These are phyloP conservation scores for Polyommatus icarus DNA, from an alignment of 2,888 invertebrate species.

Conservation along the genomic window DNA sequence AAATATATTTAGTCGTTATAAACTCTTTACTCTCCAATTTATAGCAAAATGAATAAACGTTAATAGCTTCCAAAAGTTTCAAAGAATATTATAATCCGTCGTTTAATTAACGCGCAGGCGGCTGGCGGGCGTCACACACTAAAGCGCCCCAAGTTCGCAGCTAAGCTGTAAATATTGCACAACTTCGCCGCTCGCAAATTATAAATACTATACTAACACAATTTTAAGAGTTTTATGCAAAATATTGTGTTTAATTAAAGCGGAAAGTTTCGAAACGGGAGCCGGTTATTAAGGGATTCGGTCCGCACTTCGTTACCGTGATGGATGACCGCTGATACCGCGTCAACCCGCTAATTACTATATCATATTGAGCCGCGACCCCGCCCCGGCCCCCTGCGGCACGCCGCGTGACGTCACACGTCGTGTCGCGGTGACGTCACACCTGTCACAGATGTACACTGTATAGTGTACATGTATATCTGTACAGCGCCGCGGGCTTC, in stretches of 20 bases:
- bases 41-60: neutral
- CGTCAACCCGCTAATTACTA: slow-evolving; percentile 3
- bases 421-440: neutral
- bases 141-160: neutral
- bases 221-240: slow-evolving; percentile 12
- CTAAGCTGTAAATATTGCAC: slow-evolving; percentile 16
- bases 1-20: neutral
- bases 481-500: neutral
- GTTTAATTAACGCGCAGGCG: slow-evolving; percentile 16
- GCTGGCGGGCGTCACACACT: neutral
- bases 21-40: neutral
- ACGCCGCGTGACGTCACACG: neutral
- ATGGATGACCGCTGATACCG: neutral
- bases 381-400: neutral
- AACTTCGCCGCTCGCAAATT: slow-evolving; percentile 15
- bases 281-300: neutral
- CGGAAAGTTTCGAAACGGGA: neutral
- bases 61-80: neutral
- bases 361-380: slow-evolving; percentile 1
- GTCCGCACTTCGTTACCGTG: neutral
- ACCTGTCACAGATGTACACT: neutral
- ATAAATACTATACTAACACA: neutral
- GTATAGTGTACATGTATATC: neutral
- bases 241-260: slow-evolving; percentile 24
- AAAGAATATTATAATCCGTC: neutral